A percentile compares a stretch with the other conserved stretches of the same genome.
Evolutionary conservation across 2,113 vertebrate genomes (phyloP).

Genomic region (Etheostoma spectabile): DNA sequence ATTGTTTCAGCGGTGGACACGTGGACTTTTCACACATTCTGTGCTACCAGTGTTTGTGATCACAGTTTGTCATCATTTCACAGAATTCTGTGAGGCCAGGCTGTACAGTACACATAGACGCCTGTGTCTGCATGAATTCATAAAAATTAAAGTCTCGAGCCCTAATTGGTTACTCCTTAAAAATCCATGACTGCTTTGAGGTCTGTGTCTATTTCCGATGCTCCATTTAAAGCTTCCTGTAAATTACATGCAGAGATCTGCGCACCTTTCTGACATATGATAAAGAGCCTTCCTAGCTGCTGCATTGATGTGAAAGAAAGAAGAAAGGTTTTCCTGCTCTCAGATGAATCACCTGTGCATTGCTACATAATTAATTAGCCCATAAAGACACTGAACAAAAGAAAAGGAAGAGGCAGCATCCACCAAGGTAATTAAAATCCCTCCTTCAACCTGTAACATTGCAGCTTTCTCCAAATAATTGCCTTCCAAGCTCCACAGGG

Average conservation of each 20-base stretch:
- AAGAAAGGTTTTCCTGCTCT: slow-evolving; percentile 66
- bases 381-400: slow-evolving; percentile 78
- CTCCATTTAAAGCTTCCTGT: slow-evolving; percentile 34
- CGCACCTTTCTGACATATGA: slow-evolving; percentile 57
- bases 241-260: slow-evolving; percentile 26
- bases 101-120: neutral
- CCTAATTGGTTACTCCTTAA: slow-evolving; percentile 16
- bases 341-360: slow-evolving; percentile 81
- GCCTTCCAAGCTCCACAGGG: slow-evolving; percentile 67
- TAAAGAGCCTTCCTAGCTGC: slow-evolving; percentile 45
- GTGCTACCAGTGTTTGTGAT: too few relatives aligned
- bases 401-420: slow-evolving; percentile 73
- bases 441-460: slow-evolving; percentile 74
- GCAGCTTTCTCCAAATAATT: slow-evolving; percentile 80
- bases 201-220: neutral
- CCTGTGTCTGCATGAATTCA: neutral
- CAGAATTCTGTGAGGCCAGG: too few relatives aligned
- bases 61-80: too few relatives aligned
- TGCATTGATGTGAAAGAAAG: slow-evolving; percentile 45
- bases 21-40: too few relatives aligned
- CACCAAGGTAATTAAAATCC: slow-evolving; percentile 84
- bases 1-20: too few relatives aligned
- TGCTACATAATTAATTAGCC: slow-evolving; percentile 86
- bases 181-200: neutral
- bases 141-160: neutral